Conservation (phyloP, 1,140 invertebrate genomes). For the Sarcophaga peregrina region DNA sequence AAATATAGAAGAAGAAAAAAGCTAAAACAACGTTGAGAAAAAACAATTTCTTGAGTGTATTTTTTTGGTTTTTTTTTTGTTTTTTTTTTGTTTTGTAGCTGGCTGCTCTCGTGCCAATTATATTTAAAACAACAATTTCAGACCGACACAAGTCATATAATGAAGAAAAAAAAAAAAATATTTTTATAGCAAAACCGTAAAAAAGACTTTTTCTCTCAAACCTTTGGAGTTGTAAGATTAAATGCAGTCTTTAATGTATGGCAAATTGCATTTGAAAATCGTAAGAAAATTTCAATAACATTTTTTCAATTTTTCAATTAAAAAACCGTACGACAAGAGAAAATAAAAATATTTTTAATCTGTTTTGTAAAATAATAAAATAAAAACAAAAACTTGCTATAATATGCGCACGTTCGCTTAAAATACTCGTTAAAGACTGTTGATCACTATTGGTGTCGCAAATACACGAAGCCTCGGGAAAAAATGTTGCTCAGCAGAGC, state of each 20-base stretch:
- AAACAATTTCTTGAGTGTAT: background rate
- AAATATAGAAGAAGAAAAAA: background rate
- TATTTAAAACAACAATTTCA: background rate
- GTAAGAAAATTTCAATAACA: too few relatives aligned
- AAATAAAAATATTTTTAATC: too few relatives aligned
- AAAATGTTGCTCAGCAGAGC: slow-evolving; percentile 19
- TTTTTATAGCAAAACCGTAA: too few relatives aligned
- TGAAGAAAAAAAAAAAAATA: background rate
- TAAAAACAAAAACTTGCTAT: background rate
- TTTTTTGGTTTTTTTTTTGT: background rate
- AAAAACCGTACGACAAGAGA: too few relatives aligned
- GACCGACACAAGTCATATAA: background rate
- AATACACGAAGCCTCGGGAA: slow-evolving; percentile 29
- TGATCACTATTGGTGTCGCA: background rate
- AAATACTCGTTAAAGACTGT: slow-evolving; percentile 32
- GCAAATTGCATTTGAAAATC: too few relatives aligned
- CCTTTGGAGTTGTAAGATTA: too few relatives aligned
- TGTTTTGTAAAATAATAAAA: background rate
- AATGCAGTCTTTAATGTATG: too few relatives aligned
- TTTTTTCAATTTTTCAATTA: too few relatives aligned
- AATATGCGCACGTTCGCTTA: slow-evolving; percentile 14
- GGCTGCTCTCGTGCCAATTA: slow-evolving; percentile 4
- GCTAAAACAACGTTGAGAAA: background rate
- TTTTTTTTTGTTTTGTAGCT: background rate
- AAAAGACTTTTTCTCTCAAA: too few relatives aligned